These are phyloP conservation scores for Caenorhabditis drosophilae DNA, from an alignment of 2,888 invertebrate species.

Conservation along the genomic window DNA sequence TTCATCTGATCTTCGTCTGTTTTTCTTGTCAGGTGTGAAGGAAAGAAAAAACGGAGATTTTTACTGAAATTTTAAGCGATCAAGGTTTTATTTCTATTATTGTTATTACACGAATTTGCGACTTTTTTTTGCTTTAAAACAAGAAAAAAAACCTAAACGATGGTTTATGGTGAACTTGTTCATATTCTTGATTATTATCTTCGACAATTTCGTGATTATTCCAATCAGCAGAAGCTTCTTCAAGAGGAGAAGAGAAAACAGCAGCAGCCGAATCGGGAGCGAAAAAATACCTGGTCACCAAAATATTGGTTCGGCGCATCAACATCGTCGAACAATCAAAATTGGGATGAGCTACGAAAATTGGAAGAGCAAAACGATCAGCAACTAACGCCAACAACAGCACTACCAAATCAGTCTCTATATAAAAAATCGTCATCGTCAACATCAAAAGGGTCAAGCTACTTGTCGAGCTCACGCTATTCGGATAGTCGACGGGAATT, in stretches of 20 bases:
- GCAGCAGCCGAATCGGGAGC: neutral
- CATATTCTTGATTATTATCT: slow-evolving; percentile 51
- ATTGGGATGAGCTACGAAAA: neutral
- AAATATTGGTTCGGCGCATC: slow-evolving; percentile 17
- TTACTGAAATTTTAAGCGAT: too few species aligned
- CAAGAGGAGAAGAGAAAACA: slow-evolving; percentile 2
- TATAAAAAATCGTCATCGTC: neutral
- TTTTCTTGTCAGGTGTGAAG: too few species aligned
- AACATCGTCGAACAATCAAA: neutral
- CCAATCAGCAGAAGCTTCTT: slow-evolving; percentile 13
- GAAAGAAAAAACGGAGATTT: too few species aligned
- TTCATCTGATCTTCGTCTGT: too few species aligned
- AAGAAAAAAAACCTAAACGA: slow-evolving; percentile 14
- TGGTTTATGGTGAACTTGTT: slow-evolving; percentile 48
- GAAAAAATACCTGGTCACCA: slow-evolving; percentile 22
- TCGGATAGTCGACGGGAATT: slow-evolving; percentile 18
- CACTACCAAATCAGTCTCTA: too few species aligned
- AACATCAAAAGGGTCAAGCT: too few species aligned
- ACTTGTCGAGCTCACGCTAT: neutral
- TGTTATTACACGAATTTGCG: neutral
- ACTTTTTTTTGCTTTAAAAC: too few species aligned
- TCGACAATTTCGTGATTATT: slow-evolving; percentile 30
- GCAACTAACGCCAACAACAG: neutral
- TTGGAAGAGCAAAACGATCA: neutral
- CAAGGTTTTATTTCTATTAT: neutral